Evolutionary conservation across 2,113 vertebrate genomes (phyloP).

Genomic region (Redunca redunca): DNA sequence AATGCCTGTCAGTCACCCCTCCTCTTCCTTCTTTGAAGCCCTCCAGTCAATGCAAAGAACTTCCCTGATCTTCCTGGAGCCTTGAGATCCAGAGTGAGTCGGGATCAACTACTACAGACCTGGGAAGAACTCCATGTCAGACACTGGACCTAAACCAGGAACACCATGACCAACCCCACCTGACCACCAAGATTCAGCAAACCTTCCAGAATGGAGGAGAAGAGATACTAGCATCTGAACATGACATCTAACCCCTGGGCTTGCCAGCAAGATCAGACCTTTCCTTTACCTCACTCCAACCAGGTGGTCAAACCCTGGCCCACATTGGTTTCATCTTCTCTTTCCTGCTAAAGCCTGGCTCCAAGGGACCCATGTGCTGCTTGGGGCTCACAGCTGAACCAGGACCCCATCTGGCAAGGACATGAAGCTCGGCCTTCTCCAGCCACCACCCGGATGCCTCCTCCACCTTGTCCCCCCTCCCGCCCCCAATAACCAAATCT

Average conservation of each 20-base stretch:
- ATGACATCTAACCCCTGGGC: not conserved
- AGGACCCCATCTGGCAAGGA: not conserved
- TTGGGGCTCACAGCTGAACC: not conserved
- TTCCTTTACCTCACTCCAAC: not conserved
- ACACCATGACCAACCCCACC: not conserved
- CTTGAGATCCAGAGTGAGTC: not conserved
- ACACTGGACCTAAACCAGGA: not conserved
- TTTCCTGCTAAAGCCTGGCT: not conserved
- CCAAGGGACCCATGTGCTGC: not conserved
- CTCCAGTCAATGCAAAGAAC: not conserved
- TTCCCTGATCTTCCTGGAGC: not conserved
- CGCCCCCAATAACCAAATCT: not conserved
- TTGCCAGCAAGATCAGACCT: not conserved
- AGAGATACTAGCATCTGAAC: not conserved
- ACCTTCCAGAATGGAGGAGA: not conserved
- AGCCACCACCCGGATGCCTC: not conserved
- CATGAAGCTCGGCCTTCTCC: not conserved
- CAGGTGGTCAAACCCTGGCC: not conserved
- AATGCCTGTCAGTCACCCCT: not conserved
- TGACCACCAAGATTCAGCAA: not conserved
- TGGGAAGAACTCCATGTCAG: not conserved
- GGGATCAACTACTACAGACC: not conserved
- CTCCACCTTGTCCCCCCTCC: not conserved
- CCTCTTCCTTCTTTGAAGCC: not conserved
- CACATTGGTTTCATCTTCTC: not conserved